phyloP scores from a whole-genome alignment of 2,888 invertebrate genomes.

The Lysandra coridon region DNA sequence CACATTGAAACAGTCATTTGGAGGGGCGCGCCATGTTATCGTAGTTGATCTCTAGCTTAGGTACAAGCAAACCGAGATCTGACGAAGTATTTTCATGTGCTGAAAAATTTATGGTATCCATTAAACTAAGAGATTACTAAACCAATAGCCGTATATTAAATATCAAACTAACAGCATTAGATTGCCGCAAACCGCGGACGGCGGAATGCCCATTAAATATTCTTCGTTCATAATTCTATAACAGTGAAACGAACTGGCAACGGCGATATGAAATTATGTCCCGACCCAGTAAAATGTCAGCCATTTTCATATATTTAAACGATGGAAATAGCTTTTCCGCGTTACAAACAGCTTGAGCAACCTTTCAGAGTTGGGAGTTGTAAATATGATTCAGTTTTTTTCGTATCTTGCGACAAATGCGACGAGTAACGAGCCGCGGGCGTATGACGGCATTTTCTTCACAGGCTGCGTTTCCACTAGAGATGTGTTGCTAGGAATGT shows the following conservation, averaged over 20 bases:
- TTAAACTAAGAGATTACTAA: not conserved
- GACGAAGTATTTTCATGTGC: not conserved
- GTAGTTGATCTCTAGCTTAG: not conserved
- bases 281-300: not conserved
- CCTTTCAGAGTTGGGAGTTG: slow-evolving; percentile 25
- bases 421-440: slow-evolving; percentile 44
- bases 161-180: not conserved
- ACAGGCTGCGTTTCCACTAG: too few species aligned
- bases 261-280: slow-evolving; percentile 14
- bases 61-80: not conserved
- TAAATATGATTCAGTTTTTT: slow-evolving; percentile 58
- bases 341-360: not conserved
- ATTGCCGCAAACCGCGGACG: not conserved
- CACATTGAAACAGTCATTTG: too few species aligned
- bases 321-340: not conserved
- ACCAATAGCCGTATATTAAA: not conserved
- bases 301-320: slow-evolving; percentile 9
- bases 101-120: not conserved
- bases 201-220: not conserved
- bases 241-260: slow-evolving; percentile 1
- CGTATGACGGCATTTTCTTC: slow-evolving; percentile 66
- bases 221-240: slow-evolving; percentile 10
- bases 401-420: slow-evolving; percentile 38
- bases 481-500: too few species aligned
- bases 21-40: too few species aligned